A percentile compares a stretch with the other conserved stretches of the same genome.
Evolutionary conservation across 2,888 invertebrate genomes (phyloP).

Genomic region (Spodoptera exigua): DNA sequence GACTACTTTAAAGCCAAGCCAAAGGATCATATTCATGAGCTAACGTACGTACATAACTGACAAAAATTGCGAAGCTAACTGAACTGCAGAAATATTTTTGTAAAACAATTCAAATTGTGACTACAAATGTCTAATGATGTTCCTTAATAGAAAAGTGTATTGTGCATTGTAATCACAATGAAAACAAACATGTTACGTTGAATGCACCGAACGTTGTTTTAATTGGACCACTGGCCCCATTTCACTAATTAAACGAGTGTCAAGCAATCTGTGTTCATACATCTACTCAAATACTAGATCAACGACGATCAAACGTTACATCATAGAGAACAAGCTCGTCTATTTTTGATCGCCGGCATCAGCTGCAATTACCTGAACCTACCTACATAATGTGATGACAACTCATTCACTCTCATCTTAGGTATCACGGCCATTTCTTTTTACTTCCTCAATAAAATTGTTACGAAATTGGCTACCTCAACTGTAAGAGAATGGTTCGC

Average conservation of each 20-base stretch:
- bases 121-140: too few relatives aligned
- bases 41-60: too few relatives aligned
- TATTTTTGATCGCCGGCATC: slow-evolving; percentile 56
- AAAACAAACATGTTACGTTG: slow-evolving; percentile 31
- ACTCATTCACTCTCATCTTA: slow-evolving; percentile 48
- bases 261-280: slow-evolving; percentile 37
- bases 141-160: too few relatives aligned
- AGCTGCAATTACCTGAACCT: slow-evolving; percentile 56
- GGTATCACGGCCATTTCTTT: slow-evolving; percentile 27
- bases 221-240: slow-evolving; percentile 42
- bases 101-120: too few relatives aligned
- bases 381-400: slow-evolving; percentile 50
- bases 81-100: too few relatives aligned
- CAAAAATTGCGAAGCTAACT: too few relatives aligned
- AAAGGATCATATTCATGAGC: too few relatives aligned
- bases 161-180: slow-evolving; percentile 1
- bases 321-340: slow-evolving; percentile 51
- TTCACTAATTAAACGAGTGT: slow-evolving; percentile 40
- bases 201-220: slow-evolving; percentile 23
- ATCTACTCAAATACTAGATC: slow-evolving; percentile 48
- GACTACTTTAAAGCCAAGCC: too few relatives aligned
- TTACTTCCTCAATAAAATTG: slow-evolving; percentile 42
- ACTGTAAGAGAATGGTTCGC: slow-evolving; percentile 28
- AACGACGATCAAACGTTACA: slow-evolving; percentile 54
- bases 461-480: slow-evolving; percentile 21